Evolutionary conservation across 2,888 invertebrate genomes (phyloP).

Genomic region (Diplazon laetatorius): DNA sequence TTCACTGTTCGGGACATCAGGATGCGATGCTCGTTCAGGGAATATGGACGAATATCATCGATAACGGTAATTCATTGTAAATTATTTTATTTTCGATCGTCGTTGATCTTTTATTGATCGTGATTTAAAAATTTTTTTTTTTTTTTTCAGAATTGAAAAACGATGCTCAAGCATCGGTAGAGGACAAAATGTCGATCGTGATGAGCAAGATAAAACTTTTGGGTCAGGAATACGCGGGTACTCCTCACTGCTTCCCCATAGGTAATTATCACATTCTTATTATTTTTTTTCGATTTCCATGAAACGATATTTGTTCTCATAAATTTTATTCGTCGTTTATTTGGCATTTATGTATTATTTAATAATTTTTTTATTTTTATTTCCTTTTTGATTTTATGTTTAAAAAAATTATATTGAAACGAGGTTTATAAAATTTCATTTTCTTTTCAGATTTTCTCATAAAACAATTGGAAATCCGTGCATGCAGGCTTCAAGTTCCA

Average conservation of each 20-base stretch:
- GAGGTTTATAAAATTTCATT: not conserved
- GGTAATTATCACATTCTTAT: conserved; percentile 84
- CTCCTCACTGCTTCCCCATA: conserved; percentile 94
- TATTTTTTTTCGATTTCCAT: conserved; percentile 46
- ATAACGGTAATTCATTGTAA: conserved; percentile 80
- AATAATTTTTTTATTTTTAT: too few species aligned
- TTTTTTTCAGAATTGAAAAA: conserved; percentile 84
- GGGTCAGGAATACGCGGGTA: conserved; percentile 90
- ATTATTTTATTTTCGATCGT: not conserved
- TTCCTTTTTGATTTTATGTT: not conserved
- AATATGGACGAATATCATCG: conserved; percentile 94
- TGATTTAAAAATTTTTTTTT: not conserved
- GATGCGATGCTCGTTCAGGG: conserved; percentile 94
- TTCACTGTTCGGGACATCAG: conserved; percentile 96
- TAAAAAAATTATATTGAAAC: too few species aligned
- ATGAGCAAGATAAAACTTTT: conserved; percentile 90
- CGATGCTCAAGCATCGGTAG: conserved; percentile 81
- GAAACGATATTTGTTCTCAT: too few species aligned
- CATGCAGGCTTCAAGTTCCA: conserved; percentile 88
- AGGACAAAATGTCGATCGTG: conserved; percentile 87
- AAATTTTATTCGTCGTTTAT: too few species aligned
- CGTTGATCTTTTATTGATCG: too few species aligned
- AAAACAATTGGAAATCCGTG: conserved; percentile 90
- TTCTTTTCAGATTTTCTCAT: conserved; percentile 89
- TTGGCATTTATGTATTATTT: too few species aligned